A percentile compares a stretch with the other conserved stretches of the same genome.
phyloP scores from a whole-genome alignment of 2,797 vertebrate genomes.

The Cirrhinus molitorella region DNA sequence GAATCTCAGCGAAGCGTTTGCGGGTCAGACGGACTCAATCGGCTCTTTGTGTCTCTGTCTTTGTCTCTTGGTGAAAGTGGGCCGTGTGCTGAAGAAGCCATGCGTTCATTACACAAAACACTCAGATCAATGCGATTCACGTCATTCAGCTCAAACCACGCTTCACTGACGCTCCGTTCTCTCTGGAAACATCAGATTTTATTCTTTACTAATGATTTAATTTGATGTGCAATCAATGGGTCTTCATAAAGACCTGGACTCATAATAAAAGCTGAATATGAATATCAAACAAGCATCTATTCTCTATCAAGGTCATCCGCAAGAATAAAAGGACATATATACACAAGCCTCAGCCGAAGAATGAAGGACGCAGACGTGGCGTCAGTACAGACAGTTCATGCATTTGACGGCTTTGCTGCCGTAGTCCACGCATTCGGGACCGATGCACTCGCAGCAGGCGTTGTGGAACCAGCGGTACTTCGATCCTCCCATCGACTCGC shows the following conservation, averaged over 20 bases:
- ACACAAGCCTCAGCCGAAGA: neutral
- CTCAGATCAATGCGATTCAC: too few species aligned
- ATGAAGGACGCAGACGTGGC: too few species aligned
- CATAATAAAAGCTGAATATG: neutral
- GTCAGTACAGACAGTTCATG: conserved; percentile 96
- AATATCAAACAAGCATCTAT: neutral
- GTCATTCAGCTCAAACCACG: neutral
- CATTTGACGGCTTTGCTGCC: conserved; percentile 97
- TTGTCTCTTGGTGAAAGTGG: too few species aligned
- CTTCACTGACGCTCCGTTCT: neutral
- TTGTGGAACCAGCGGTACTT: conserved; percentile 99
- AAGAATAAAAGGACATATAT: conserved; percentile 36
- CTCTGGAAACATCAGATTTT: neutral
- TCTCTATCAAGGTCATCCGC: conserved; percentile 6
- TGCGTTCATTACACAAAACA: neutral
- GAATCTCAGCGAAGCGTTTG: too few species aligned
- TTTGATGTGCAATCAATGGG: neutral
- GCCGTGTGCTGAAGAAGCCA: neutral
- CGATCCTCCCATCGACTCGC: conserved; percentile 98
- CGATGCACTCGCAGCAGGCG: conserved; percentile 97
- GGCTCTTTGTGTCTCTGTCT: neutral
- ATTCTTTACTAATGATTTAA: neutral
- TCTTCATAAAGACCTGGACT: neutral
- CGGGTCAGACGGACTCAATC: neutral
- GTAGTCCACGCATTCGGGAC: conserved; percentile 96